These are phyloP conservation scores for Botia kubotai DNA, from an alignment of 2,797 vertebrate genomes.

Conservation along the genomic window DNA sequence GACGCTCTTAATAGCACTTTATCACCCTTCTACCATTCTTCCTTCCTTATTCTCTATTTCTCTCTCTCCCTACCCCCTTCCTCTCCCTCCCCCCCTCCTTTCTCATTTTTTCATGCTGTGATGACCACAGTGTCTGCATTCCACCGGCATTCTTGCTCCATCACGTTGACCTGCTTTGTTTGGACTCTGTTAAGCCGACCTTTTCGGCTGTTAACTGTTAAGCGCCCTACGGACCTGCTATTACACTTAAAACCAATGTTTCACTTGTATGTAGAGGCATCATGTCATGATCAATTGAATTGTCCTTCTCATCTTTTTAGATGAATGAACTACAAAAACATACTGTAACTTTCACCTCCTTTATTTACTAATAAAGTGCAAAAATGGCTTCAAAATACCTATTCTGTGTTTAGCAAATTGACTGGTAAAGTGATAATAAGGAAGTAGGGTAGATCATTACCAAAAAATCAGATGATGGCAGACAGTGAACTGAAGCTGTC, in stretches of 20 bases:
- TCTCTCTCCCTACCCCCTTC: constrained; percentile 9
- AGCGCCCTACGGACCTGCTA: background rate
- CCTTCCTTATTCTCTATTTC: constrained; percentile 14
- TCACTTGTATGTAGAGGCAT: background rate
- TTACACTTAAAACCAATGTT: background rate
- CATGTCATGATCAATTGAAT: too few relatives aligned
- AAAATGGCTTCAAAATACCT: too few relatives aligned
- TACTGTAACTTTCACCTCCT: too few relatives aligned
- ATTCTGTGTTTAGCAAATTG: too few relatives aligned
- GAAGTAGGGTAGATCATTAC: too few relatives aligned
- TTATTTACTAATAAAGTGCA: too few relatives aligned
- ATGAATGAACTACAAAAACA: background rate
- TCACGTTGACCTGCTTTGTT: constrained; percentile 39
- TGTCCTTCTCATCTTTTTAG: background rate
- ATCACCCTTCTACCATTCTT: constrained; percentile 1
- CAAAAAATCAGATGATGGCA: too few relatives aligned
- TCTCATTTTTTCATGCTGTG: constrained; percentile 32
- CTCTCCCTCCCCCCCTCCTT: background rate
- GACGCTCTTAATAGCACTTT: constrained; percentile 24
- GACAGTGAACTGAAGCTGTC: too few relatives aligned
- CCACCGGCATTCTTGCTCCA: constrained; percentile 41
- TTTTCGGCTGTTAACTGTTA: constrained; percentile 36
- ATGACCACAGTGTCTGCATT: constrained; percentile 44
- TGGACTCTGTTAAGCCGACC: constrained; percentile 30
- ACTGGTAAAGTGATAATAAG: too few relatives aligned